Conservation (phyloP, 2,797 vertebrate species). For the Liparis tanakae region DNA sequence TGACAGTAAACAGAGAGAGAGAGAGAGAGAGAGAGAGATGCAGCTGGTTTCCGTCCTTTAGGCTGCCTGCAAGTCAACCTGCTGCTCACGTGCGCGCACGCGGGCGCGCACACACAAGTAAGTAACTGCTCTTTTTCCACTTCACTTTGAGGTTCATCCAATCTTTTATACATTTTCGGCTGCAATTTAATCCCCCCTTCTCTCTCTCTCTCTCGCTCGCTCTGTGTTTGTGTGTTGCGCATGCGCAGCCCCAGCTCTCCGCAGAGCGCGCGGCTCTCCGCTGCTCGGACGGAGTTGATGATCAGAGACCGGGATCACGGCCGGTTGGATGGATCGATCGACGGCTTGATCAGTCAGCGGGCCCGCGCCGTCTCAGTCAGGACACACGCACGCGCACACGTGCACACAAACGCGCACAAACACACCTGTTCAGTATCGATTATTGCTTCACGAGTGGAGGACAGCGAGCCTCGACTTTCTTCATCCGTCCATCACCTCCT, state of each 20-base stretch:
- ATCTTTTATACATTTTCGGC: conserved; percentile 10
- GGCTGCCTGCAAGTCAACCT: conserved; percentile 27
- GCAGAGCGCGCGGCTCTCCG: conserved; percentile 53
- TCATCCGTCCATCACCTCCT: conserved; percentile 50
- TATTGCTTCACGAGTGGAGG: conserved; percentile 42
- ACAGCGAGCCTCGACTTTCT: conserved; percentile 61
- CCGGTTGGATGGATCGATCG: conserved; percentile 18
- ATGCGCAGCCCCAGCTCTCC: conserved; percentile 51
- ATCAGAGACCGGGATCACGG: conserved; percentile 46
- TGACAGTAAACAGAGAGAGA: conserved; percentile 56
- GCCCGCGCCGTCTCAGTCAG: not conserved
- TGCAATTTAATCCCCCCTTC: conserved; percentile 16
- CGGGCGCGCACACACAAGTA: conserved; percentile 2
- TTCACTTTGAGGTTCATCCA: conserved; percentile 16
- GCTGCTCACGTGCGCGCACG: conserved; percentile 8
- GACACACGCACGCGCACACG: not conserved
- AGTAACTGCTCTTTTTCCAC: not conserved
- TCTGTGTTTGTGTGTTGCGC: conserved; percentile 16
- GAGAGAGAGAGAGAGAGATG: not conserved
- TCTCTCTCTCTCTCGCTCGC: not conserved
- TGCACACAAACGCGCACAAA: not conserved
- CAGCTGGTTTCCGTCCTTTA: not conserved
- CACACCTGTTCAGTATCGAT: conserved; percentile 12
- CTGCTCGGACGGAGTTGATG: conserved; percentile 55
- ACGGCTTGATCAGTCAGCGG: conserved; percentile 8